A percentile compares a stretch with the other conserved stretches of the same genome.
These are phyloP conservation scores for Platycheirus rosarum DNA, from an alignment of 2,888 invertebrate species.

Conservation along the genomic window DNA sequence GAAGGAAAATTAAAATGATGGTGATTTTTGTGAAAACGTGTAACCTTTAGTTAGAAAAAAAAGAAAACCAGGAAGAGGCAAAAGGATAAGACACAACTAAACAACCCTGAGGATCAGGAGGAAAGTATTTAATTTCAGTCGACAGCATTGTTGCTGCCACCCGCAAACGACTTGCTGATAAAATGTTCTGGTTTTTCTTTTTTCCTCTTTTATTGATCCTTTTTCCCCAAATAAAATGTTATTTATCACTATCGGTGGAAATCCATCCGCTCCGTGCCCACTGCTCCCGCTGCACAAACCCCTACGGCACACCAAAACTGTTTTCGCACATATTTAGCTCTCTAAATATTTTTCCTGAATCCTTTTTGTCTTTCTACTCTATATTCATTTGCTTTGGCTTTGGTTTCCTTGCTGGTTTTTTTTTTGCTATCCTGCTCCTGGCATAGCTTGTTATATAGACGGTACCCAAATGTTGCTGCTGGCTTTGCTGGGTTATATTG, in stretches of 20 bases:
- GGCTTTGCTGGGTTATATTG: constrained; percentile 5
- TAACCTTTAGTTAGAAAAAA: not conserved
- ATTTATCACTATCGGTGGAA: constrained; percentile 57
- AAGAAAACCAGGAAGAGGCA: not conserved
- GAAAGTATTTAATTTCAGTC: constrained; percentile 67
- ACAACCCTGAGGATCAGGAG: not conserved
- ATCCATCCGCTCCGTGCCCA: not conserved
- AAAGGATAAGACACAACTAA: not conserved
- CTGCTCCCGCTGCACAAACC: not conserved
- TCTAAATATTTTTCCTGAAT: constrained; percentile 55
- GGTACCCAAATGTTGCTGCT: not conserved
- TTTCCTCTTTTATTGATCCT: constrained; percentile 12
- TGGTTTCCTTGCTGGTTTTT: not conserved
- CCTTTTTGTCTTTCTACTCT: constrained; percentile 45
- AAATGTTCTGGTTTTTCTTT: constrained; percentile 42
- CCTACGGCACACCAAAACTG: constrained; percentile 37
- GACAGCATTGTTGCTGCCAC: constrained; percentile 47
- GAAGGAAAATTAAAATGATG: constrained; percentile 39
- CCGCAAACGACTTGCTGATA: constrained; percentile 63
- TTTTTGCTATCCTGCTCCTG: not conserved
- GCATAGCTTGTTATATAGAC: no score
- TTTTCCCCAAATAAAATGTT: constrained; percentile 34
- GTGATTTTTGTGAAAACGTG: constrained; percentile 31
- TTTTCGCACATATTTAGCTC: constrained; percentile 65
- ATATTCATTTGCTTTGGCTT: constrained; percentile 56